Evolutionary conservation across 2,797 vertebrate genomes (phyloP).

Genomic region (Lepilemur ruficaudatus): DNA sequence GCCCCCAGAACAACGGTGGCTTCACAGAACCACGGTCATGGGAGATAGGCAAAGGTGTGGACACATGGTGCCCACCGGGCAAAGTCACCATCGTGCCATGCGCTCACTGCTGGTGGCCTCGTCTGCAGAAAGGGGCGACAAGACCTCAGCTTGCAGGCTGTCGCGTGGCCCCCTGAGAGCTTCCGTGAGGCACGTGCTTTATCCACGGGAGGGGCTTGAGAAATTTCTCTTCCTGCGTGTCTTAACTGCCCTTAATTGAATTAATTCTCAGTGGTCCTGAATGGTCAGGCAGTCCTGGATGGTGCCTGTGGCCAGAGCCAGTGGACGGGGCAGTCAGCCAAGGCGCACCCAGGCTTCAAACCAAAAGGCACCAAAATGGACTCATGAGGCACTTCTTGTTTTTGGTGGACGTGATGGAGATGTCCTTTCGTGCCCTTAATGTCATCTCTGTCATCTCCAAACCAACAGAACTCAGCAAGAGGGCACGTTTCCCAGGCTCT

Average conservation of each 20-base stretch:
- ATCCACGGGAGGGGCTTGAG: neutral
- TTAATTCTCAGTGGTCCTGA: neutral
- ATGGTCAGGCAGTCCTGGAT: neutral
- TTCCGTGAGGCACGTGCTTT: neutral
- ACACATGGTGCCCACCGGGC: fast-evolving
- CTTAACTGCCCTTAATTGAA: neutral
- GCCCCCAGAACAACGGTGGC: fast-evolving
- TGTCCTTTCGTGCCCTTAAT: neutral
- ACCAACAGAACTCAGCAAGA: neutral
- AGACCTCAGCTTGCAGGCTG: neutral
- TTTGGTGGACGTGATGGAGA: neutral
- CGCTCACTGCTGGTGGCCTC: fast-evolving
- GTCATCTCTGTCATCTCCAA: neutral
- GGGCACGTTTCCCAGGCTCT: neutral
- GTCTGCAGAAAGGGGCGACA: neutral
- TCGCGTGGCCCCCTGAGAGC: neutral
- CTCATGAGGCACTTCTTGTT: neutral
- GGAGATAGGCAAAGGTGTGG: fast-evolving
- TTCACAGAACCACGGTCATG: fast-evolving
- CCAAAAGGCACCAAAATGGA: neutral
- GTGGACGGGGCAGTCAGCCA: neutral
- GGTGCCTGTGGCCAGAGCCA: neutral
- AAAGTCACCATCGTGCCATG: fast-evolving
- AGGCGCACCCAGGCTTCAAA: neutral
- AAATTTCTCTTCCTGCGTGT: neutral